Percentiles rank a stretch among this genome's conserved stretches.
These are phyloP conservation scores for Pocillopora grandis DNA, from an alignment of 92 coral and sea anemone species.

Conservation along the genomic window DNA sequence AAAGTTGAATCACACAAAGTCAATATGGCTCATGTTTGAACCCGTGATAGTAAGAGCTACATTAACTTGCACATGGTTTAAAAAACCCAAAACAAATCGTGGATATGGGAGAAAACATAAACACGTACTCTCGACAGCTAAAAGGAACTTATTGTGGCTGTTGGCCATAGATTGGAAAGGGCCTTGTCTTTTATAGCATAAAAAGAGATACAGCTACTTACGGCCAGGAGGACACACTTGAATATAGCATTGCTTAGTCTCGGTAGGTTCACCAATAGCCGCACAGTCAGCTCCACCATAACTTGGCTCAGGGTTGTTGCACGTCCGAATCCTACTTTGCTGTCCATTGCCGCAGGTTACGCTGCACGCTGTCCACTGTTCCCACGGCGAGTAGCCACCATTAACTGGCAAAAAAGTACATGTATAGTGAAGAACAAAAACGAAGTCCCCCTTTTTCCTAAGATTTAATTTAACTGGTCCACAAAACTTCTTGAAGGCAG, in stretches of 20 bases:
- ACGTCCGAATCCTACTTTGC: conserved; percentile 69
- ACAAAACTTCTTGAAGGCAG: no score
- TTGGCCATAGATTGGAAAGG: no score
- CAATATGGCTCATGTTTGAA: no score
- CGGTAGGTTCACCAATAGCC: conserved; percentile 74
- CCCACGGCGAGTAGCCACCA: conserved; percentile 91
- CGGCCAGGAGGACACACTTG: conserved; percentile 52
- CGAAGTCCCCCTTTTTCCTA: no score
- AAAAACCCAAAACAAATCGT: no score
- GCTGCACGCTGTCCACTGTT: conserved; percentile 79
- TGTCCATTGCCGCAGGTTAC: conserved; percentile 81
- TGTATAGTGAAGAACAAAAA: not conserved
- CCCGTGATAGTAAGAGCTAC: no score
- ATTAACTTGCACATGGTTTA: no score
- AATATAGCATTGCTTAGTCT: conserved; percentile 63
- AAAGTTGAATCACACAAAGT: no score
- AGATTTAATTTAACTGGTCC: no score
- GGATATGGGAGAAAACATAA: no score
- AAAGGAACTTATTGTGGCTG: no score
- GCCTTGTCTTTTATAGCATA: not conserved
- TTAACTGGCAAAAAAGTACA: conserved; percentile 44
- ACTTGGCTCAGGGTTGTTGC: conserved; percentile 81
- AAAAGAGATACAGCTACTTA: conserved; percentile 6
- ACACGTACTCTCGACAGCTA: no score
- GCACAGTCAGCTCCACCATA: conserved; percentile 89